Evolutionary conservation across 2,888 invertebrate genomes (phyloP), one percentile per base, ranked within the genome.

Genomic region (Cenopis cana): DNA sequence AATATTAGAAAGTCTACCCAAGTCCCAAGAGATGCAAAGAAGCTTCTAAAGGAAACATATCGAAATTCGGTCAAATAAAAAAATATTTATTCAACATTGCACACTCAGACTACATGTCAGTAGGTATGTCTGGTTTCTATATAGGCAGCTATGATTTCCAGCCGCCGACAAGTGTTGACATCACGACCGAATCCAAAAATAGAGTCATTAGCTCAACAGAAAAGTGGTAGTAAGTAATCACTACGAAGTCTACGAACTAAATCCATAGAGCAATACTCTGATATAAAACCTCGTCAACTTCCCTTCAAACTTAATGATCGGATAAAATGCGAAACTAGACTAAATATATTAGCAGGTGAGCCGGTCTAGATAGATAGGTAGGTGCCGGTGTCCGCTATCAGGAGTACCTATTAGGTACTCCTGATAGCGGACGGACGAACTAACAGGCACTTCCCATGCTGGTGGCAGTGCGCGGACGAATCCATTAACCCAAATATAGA

Each of bases 401-500:
- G 80, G 82, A n/a, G n/a, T n/a, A n/a, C n/a, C n/a, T n/a, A n/a
- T n/a, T n/a, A n/a, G n/a, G n/a, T n/a, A n/a, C n/a, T n/a, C 82
- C 80, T 79, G 78, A 81, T 78, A 81, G 79, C 86, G 85, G 86
- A 85, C 88, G 84, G 80, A 81, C 80, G 81, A 82, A 79, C 90
- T 89, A 91, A 90, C 91, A 88, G 90, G 89, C 90, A 93, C 93
- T 91, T 93, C 93, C 93, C 86, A 90, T 90, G 84, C 79, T 85
- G 84, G 83, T 83, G 80, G 81, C 88, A 81, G 83, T 80, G 85
- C 83, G 87, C 91, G 93, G 93, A 93, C 91, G 92, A 90, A 91
- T 90, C 93, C 88, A 93, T 93, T 93, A 92, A 93, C 93, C 93
- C 91, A 93, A 91, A 93, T 93, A 91, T 90, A 93, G 89, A 86